These are phyloP conservation scores for Galerucella nymphaeae DNA, from an alignment of 2,888 invertebrate genomes.

Conservation along the genomic window DNA sequence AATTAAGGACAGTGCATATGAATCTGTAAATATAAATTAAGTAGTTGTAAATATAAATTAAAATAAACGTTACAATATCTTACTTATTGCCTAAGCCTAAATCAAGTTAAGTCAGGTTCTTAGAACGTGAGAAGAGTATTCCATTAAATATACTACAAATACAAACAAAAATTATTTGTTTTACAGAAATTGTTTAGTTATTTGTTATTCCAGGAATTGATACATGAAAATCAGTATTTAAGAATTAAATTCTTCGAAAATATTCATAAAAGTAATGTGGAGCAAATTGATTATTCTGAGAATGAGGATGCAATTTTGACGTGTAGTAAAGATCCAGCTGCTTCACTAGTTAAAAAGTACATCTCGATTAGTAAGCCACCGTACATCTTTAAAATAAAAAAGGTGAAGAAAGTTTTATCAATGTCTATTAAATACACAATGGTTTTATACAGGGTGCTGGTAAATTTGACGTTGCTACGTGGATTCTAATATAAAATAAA, in stretches of 20 bases:
- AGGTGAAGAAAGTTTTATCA: constrained; percentile 59
- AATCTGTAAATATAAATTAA: too few species aligned
- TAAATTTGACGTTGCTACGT: too few species aligned
- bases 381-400: constrained; percentile 68
- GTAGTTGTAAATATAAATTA: too few species aligned
- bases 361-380: constrained; percentile 67
- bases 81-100: too few species aligned
- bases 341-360: constrained; percentile 66
- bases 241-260: constrained; percentile 63
- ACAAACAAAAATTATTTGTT: constrained; percentile 5
- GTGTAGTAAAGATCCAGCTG: constrained; percentile 69
- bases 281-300: constrained; percentile 65
- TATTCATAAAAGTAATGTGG: constrained; percentile 67
- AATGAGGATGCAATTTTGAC: constrained; percentile 67
- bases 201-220: constrained; percentile 66
- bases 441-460: too few species aligned
- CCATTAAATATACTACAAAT: too few species aligned
- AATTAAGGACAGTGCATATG: too few species aligned
- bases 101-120: too few species aligned
- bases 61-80: too few species aligned
- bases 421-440: too few species aligned
- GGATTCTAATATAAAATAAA: too few species aligned
- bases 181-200: neutral
- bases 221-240: constrained; percentile 67
- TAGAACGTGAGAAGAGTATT: too few species aligned